Evolutionary conservation across 2,113 vertebrate species (phyloP).

Genomic region (Platycercus adscitus): DNA sequence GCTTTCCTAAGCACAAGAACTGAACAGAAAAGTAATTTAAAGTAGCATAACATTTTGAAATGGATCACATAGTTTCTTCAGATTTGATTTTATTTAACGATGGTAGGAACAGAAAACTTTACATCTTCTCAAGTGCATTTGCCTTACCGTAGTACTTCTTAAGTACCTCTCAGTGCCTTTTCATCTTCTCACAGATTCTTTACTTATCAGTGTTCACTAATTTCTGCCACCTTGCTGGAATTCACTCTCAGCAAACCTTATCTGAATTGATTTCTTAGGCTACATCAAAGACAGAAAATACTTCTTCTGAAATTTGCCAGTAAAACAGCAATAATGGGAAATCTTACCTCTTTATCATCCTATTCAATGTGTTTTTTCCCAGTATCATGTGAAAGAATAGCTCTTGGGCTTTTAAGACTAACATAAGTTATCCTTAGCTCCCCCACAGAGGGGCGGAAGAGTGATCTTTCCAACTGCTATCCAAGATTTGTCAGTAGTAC

Average conservation of each 20-base stretch:
- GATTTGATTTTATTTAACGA: neutral
- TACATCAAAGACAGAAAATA: neutral
- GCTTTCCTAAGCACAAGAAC: neutral
- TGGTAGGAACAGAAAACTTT: neutral
- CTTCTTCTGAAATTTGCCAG: neutral
- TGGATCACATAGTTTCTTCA: neutral
- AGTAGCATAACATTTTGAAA: neutral
- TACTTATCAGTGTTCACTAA: neutral
- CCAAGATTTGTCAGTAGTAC: neutral
- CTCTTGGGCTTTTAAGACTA: neutral
- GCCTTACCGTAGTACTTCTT: neutral
- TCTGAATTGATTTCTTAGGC: neutral
- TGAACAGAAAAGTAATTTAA: neutral
- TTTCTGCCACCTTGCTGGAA: neutral
- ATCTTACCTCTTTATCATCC: neutral
- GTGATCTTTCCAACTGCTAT: neutral
- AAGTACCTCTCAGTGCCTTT: neutral
- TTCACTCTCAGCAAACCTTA: neutral
- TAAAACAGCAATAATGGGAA: neutral
- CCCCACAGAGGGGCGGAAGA: neutral
- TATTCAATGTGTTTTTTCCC: neutral
- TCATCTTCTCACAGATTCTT: neutral
- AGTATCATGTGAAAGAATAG: neutral
- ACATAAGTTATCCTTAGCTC: rapidly evolving
- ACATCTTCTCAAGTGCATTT: neutral